Conservation (phyloP, 2,888 invertebrate genomes). For the Cylindroiulus punctatus region DNA sequence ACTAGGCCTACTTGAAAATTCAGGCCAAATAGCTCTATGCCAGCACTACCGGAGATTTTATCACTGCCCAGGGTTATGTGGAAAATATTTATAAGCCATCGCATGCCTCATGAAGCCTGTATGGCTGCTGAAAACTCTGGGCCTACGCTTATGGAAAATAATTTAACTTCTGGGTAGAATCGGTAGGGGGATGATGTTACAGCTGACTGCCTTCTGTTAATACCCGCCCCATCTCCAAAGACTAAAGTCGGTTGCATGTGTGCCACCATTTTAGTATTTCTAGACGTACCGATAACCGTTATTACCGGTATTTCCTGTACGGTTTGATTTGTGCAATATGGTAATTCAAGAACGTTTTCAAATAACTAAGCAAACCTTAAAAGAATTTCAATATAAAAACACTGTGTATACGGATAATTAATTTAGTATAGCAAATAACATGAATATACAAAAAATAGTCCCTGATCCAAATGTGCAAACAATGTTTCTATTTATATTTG, state of each 20-base stretch:
- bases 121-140: background rate
- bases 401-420: too few species aligned
- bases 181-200: background rate
- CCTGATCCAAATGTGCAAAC: too few species aligned
- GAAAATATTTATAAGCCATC: conserved; percentile 38
- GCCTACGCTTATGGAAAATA: conserved; percentile 42
- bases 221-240: background rate
- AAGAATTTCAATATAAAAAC: too few species aligned
- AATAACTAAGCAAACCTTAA: too few species aligned
- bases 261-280: too few species aligned
- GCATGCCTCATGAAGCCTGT: conserved; percentile 29
- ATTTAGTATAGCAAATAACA: too few species aligned
- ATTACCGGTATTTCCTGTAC: too few species aligned
- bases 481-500: too few species aligned
- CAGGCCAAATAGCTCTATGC: conserved; percentile 4
- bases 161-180: background rate
- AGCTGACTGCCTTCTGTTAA: background rate
- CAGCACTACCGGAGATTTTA: conserved; percentile 15
- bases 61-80: conserved; percentile 34
- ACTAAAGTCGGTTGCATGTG: too few species aligned
- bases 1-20: conserved; percentile 42
- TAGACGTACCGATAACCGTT: too few species aligned
- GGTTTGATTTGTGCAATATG: background rate
- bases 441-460: too few species aligned
- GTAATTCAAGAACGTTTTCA: background rate